These are phyloP conservation scores for Trogon surrucura DNA, from an alignment of 2,113 vertebrate species.

Conservation along the genomic window DNA sequence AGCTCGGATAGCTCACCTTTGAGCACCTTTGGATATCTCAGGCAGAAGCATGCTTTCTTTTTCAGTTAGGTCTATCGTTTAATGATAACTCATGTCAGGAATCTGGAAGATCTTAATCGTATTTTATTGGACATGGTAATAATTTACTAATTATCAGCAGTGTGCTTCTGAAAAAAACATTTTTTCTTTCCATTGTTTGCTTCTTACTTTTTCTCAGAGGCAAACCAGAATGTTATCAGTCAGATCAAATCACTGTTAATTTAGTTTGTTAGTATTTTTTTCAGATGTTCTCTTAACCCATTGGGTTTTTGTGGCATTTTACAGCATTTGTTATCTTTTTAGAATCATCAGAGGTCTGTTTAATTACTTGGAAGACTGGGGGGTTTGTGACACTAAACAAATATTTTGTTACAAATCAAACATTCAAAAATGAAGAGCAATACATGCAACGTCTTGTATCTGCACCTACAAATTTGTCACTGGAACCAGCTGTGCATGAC, in stretches of 20 bases:
- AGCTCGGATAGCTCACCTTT: no score
- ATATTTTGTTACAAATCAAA: neutral
- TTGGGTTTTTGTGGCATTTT: neutral
- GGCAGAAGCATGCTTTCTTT: neutral
- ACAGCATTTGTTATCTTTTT: constrained; percentile 11
- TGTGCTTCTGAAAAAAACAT: constrained; percentile 42
- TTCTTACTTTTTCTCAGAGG: constrained; percentile 46
- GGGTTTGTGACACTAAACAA: neutral
- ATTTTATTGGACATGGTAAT: constrained; percentile 34
- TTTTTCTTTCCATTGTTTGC: constrained; percentile 59
- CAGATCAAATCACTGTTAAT: constrained; percentile 52
- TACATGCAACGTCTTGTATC: neutral
- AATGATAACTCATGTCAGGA: neutral
- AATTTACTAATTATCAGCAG: constrained; percentile 53
- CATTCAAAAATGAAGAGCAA: neutral
- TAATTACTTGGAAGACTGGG: neutral
- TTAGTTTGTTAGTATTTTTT: constrained; percentile 5
- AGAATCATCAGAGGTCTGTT: neutral
- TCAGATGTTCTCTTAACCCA: neutral
- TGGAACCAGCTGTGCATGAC: neutral
- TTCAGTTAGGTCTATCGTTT: neutral
- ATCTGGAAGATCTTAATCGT: neutral
- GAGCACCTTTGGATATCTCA: neutral
- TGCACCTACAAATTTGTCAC: neutral
- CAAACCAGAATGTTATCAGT: constrained; percentile 55